Conservation (phyloP, 2,888 invertebrate species). For the Drosophila merina region DNA sequence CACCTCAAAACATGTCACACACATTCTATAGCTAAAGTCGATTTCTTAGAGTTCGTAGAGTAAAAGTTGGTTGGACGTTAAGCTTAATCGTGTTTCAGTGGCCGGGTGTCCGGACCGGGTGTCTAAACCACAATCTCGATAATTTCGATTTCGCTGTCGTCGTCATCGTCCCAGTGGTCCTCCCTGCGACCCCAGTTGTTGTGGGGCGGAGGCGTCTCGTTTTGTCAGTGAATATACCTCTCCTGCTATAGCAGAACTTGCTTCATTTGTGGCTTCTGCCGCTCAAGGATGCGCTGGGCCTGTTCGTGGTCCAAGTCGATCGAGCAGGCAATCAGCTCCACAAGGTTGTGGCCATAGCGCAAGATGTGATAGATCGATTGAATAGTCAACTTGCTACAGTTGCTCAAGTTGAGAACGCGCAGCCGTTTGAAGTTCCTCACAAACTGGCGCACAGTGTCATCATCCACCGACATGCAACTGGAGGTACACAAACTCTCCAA, state of each 20-base stretch:
- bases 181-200: constrained; percentile 40
- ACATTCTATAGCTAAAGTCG: neutral
- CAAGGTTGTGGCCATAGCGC: constrained; percentile 52
- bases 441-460: constrained; percentile 57
- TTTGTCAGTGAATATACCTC: constrained; percentile 64
- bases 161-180: constrained; percentile 55
- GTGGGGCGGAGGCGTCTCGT: constrained; percentile 43
- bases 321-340: constrained; percentile 66
- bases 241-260: constrained; percentile 71
- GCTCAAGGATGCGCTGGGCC: constrained; percentile 52
- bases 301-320: constrained; percentile 65
- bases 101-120: neutral
- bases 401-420: constrained; percentile 65
- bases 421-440: constrained; percentile 65
- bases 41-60: constrained; percentile 8
- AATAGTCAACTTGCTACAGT: constrained; percentile 64
- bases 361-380: constrained; percentile 60
- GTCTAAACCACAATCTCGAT: constrained; percentile 58
- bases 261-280: constrained; percentile 59
- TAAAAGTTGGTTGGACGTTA: constrained; percentile 25
- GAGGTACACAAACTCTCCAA: constrained; percentile 71
- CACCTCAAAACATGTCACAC: constrained; percentile 20
- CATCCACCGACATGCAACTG: constrained; percentile 63
- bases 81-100: constrained; percentile 44
- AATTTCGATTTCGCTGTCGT: constrained; percentile 59